phyloP scores from a whole-genome alignment of 2,797 vertebrate genomes.

The Sitta carolinensis region DNA sequence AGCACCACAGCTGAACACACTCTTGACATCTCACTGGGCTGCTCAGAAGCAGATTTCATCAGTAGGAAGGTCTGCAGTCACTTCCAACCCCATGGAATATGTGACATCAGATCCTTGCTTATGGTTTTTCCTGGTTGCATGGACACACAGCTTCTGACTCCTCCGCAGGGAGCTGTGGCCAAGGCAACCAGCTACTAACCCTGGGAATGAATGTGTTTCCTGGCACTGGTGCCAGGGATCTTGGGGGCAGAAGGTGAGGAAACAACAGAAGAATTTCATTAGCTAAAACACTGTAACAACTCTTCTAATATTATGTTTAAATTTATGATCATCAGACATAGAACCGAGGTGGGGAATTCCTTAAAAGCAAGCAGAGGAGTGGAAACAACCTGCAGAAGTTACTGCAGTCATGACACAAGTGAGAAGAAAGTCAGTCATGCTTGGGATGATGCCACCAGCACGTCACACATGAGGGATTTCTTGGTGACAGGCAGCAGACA shows the following conservation, averaged over 20 bases:
- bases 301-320: background rate
- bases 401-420: background rate
- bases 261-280: background rate
- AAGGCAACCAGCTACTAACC: background rate
- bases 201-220: background rate
- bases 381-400: background rate
- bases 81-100: background rate
- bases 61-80: background rate
- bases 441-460: background rate
- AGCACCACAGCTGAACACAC: background rate
- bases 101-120: background rate
- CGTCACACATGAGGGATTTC: background rate
- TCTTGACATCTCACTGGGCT: background rate
- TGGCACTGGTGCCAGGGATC: background rate
- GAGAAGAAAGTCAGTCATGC: background rate
- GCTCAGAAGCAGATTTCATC: background rate
- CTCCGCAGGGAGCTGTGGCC: background rate
- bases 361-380: background rate
- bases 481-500: background rate
- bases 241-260: background rate
- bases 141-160: background rate
- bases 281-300: background rate
- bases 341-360: background rate
- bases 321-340: background rate
- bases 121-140: fast-evolving